Percentiles rank a stretch among this genome's conserved stretches.
phyloP scores from a whole-genome alignment of 1,140 invertebrate species.

The Brachionus manjavacas region DNA sequence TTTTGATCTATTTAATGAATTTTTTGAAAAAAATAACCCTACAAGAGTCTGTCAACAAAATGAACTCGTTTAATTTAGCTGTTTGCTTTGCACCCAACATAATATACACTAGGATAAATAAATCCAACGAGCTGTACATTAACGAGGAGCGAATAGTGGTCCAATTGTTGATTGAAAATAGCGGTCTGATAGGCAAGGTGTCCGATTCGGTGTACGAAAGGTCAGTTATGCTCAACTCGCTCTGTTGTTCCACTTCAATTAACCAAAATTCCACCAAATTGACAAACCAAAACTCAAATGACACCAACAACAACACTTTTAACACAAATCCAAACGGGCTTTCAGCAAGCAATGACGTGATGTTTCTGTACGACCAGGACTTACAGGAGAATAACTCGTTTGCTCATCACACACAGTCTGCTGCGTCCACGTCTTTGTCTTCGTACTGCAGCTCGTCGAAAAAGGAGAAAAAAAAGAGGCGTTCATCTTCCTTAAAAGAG shows the following conservation, averaged over 20 bases:
- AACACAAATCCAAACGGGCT: conserved; percentile 17
- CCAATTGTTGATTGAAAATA: conserved; percentile 34
- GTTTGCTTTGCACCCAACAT: conserved; percentile 40
- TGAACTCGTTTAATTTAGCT: conserved; percentile 40
- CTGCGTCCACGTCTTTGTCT: conserved; percentile 12
- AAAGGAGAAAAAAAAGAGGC: conserved; percentile 37
- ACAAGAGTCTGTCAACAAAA: conserved; percentile 27
- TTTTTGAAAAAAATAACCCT: conserved; percentile 23
- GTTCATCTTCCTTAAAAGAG: conserved; percentile 1
- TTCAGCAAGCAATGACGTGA: not conserved
- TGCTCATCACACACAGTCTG: not conserved
- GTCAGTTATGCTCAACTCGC: conserved; percentile 35
- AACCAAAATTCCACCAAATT: not conserved
- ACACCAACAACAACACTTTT: conserved; percentile 18
- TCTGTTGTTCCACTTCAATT: conserved; percentile 13
- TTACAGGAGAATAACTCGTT: conserved; percentile 16
- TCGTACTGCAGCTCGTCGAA: conserved; percentile 10
- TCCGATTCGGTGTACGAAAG: conserved; percentile 36
- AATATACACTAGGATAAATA: conserved; percentile 39
- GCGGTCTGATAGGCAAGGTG: conserved; percentile 32
- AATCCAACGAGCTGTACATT: conserved; percentile 34
- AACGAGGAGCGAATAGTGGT: conserved; percentile 37
- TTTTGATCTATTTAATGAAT: conserved; percentile 27
- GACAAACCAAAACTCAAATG: not conserved
- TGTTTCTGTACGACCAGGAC: not conserved